These are phyloP conservation scores for Pluvialis apricaria DNA, from an alignment of 2,113 vertebrate species.

Conservation along the genomic window DNA sequence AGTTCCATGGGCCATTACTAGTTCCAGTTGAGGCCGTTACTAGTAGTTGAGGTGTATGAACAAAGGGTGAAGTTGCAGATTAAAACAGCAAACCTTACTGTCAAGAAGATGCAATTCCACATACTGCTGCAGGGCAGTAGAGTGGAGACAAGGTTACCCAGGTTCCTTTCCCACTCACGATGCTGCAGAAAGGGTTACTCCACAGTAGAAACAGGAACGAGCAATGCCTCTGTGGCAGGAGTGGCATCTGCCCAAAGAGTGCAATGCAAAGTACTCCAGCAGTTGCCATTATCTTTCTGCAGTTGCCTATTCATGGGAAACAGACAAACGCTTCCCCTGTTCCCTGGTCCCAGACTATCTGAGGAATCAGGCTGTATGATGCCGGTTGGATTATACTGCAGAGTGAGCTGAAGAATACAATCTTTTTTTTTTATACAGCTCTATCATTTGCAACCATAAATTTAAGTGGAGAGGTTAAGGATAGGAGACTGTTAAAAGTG, in stretches of 20 bases:
- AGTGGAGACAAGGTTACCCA: neutral
- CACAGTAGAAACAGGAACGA: neutral
- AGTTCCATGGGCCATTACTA: neutral
- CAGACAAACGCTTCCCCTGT: neutral
- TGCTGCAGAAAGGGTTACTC: neutral
- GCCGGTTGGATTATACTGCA: neutral
- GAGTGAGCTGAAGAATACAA: neutral
- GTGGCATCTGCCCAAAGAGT: neutral
- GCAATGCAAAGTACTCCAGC: neutral
- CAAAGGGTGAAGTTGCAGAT: neutral
- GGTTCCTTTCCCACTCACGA: neutral
- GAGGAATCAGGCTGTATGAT: neutral
- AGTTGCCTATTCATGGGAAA: neutral
- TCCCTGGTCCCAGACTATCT: neutral
- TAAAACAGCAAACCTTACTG: neutral
- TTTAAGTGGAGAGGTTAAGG: neutral
- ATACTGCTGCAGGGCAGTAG: neutral
- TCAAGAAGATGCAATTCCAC: neutral
- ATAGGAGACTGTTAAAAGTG: neutral
- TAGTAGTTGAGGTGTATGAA: neutral
- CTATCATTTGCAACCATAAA: constrained; percentile 5
- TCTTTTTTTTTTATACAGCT: neutral
- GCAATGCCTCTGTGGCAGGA: neutral
- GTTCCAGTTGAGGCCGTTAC: neutral
- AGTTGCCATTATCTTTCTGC: neutral